Evolutionary conservation across 2,113 vertebrate genomes (phyloP).

Genomic region (Passer montanus): DNA sequence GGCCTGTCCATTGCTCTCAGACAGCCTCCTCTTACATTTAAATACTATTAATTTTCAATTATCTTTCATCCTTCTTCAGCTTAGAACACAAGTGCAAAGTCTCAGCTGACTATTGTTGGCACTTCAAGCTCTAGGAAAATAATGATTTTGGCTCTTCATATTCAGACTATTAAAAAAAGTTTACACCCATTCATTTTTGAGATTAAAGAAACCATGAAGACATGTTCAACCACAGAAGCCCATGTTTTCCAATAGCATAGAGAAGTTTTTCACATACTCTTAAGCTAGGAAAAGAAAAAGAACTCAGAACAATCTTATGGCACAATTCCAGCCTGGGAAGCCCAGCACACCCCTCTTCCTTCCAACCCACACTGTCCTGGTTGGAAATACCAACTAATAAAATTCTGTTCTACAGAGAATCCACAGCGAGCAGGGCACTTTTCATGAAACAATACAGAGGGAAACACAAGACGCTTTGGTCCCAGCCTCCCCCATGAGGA

Average conservation of each 20-base stretch:
- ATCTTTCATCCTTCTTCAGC: conserved; percentile 69
- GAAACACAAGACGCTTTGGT: neutral
- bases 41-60: conserved; percentile 68
- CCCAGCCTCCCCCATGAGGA: neutral
- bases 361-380: neutral
- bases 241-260: conserved; percentile 63
- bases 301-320: neutral
- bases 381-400: conserved; percentile 40
- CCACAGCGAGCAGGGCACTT: neutral
- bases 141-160: conserved; percentile 74
- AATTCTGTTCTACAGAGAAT: neutral
- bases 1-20: conserved; percentile 33
- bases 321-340: neutral
- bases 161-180: conserved; percentile 72
- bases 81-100: conserved; percentile 71
- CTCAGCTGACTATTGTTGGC: conserved; percentile 72
- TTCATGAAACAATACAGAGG: neutral
- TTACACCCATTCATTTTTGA: conserved; percentile 75
- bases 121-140: conserved; percentile 68
- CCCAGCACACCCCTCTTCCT: neutral
- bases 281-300: neutral
- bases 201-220: conserved; percentile 76
- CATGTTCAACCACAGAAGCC: conserved; percentile 63
- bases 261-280: conserved; percentile 47
- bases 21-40: conserved; percentile 51